Conservation (phyloP, 2,113 vertebrate species). For the Nerophis ophidion region DNA sequence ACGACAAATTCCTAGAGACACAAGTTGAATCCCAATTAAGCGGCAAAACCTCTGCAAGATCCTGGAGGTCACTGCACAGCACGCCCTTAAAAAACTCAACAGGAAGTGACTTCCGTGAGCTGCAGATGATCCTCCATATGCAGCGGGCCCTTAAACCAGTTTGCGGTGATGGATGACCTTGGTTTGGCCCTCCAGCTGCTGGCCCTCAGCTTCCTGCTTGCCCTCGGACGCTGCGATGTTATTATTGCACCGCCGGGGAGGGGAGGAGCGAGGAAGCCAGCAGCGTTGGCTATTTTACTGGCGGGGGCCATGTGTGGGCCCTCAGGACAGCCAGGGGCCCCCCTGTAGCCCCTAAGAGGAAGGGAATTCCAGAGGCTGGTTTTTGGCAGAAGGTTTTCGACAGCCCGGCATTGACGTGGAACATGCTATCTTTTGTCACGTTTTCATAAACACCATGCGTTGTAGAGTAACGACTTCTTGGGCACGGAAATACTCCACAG, state of each 20-base stretch:
- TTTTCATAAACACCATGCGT: conserved; percentile 51
- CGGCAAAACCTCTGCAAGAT: too few relatives aligned
- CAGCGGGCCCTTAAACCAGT: conserved; percentile 54
- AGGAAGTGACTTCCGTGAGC: conserved; percentile 15
- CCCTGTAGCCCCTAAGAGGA: conserved; percentile 25
- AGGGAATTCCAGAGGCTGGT: conserved; percentile 19
- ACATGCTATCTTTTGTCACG: conserved; percentile 27
- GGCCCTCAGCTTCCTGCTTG: conserved; percentile 33
- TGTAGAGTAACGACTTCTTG: conserved; percentile 60
- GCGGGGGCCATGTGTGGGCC: not conserved
- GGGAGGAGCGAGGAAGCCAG: conserved; percentile 4
- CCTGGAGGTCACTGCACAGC: too few relatives aligned
- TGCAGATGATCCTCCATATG: conserved; percentile 56
- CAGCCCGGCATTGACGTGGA: too few relatives aligned
- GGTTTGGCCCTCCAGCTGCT: conserved; percentile 62
- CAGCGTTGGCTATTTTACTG: not conserved
- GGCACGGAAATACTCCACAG: conserved; percentile 41
- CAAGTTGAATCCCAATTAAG: too few relatives aligned
- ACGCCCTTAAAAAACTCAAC: not conserved
- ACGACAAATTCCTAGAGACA: too few relatives aligned
- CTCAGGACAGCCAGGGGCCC: conserved; percentile 9
- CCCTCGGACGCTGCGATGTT: conserved; percentile 12
- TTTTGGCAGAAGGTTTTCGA: conserved; percentile 13
- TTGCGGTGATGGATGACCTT: conserved; percentile 63
- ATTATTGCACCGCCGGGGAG: conserved; percentile 14